These are phyloP conservation scores for Brachionus sp. DNA, from an alignment of 1,140 invertebrate genomes.

Conservation along the genomic window DNA sequence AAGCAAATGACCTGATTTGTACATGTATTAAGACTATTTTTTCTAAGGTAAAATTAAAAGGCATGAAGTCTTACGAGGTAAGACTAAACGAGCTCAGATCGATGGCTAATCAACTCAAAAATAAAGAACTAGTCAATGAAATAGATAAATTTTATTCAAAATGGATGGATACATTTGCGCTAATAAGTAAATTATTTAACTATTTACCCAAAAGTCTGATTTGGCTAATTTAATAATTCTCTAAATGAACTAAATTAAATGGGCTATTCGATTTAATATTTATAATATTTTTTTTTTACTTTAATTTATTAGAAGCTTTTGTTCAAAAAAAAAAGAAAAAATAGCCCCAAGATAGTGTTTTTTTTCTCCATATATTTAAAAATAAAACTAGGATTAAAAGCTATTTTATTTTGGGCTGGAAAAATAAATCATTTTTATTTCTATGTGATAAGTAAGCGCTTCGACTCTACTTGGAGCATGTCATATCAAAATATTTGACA, in stretches of 20 bases:
- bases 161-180: constrained; percentile 27
- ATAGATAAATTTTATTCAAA: constrained; percentile 27
- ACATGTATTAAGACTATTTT: neutral
- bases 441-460: neutral
- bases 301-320: neutral
- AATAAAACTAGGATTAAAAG: neutral
- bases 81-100: constrained; percentile 17
- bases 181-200: constrained; percentile 22
- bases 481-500: neutral
- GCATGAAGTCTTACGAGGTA: constrained; percentile 36
- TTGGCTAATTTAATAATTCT: constrained; percentile 5
- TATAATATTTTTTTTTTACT: neutral
- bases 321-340: neutral
- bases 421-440: neutral
- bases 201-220: neutral
- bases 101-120: neutral
- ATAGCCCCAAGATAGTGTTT: neutral
- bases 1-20: neutral
- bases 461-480: neutral
- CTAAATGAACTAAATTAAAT: neutral
- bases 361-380: neutral
- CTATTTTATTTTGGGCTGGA: neutral
- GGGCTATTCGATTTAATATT: neutral
- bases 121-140: neutral
- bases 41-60: constrained; percentile 25